Evolutionary conservation across 2,888 invertebrate genomes (phyloP), one percentile per base, ranked within the genome.

Genomic region (Eudemis profundana): DNA sequence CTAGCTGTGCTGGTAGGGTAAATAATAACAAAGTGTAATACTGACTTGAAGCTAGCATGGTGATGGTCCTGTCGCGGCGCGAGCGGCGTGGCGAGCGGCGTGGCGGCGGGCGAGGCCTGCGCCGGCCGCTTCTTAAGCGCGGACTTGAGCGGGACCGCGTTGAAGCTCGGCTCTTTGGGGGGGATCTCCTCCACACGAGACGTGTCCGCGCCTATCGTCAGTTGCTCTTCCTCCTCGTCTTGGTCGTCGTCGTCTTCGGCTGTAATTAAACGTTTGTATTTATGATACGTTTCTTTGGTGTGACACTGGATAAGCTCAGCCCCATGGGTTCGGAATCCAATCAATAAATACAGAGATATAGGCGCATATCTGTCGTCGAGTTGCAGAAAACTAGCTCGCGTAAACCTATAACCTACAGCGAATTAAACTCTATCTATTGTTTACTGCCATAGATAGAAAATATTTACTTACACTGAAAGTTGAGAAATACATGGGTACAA

Each of bases 111-210:
- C 67, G 97, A 96, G 38, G 95, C 96, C 8, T 60, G 95, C 93
- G 2, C 94, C 94, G 94, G 93, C 82, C 96, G 95, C 87, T 97
- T 98, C 93, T 98, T 98, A 74, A 98, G 93, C 71, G 98, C 98
- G 57, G 97, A 97, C 88, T 98, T 98, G 68, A 97, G 94, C 71
- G 98, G 98, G 93, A 97, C 95, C 72, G 97, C 97, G 90, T 97
- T 96, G 89, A 97, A 96, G 81, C 96, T 95, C 44, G 97, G 98
- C 93, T 98, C 97, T 90, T 97, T 97, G 66, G 98, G 97, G 74
- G 97, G 97, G 78, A 98, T 97, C 91, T 97, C 97, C 87, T 98
- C 97, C 69, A 98, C 95, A 72, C 97, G 94, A 64, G 95, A 95
- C 66, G 97, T 97, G 87, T 97, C 97, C 76, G 94, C 72, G 91